Evolutionary conservation across 2,797 vertebrate species (phyloP).

Genomic region (Girardinus metallicus): DNA sequence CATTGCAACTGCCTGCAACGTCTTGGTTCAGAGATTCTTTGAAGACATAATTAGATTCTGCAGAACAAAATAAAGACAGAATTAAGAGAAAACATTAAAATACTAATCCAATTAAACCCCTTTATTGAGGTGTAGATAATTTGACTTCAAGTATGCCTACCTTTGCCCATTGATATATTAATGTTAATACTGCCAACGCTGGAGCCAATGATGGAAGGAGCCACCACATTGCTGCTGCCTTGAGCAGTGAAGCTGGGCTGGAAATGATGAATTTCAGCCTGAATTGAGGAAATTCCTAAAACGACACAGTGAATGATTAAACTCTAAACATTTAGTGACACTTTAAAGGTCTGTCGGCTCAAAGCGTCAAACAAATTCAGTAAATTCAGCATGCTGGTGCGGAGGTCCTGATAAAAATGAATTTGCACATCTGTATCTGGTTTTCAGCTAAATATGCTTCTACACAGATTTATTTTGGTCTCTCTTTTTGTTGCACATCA

Average conservation of each 20-base stretch:
- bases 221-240: conserved; percentile 42
- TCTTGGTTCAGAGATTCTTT: conserved; percentile 5
- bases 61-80: not conserved
- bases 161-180: conserved; percentile 36
- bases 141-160: conserved; percentile 24
- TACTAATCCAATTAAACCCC: not conserved
- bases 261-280: conserved; percentile 27
- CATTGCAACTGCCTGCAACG: not conserved
- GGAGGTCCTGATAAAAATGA: not conserved
- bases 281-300: conserved; percentile 9
- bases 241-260: conserved; percentile 46
- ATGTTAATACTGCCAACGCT: conserved; percentile 47
- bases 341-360: not conserved
- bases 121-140: not conserved
- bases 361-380: not conserved
- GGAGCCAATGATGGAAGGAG: conserved; percentile 50
- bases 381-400: not conserved
- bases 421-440: not conserved
- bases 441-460: not conserved
- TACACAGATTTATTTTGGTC: not conserved
- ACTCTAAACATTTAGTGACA: not conserved
- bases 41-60: conserved; percentile 28
- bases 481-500: not conserved
- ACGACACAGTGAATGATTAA: not conserved
- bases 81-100: not conserved